A percentile compares a stretch with the other conserved stretches of the same genome.
phyloP scores from a whole-genome alignment of 2,888 invertebrate genomes.

The Strigamia maritima region DNA sequence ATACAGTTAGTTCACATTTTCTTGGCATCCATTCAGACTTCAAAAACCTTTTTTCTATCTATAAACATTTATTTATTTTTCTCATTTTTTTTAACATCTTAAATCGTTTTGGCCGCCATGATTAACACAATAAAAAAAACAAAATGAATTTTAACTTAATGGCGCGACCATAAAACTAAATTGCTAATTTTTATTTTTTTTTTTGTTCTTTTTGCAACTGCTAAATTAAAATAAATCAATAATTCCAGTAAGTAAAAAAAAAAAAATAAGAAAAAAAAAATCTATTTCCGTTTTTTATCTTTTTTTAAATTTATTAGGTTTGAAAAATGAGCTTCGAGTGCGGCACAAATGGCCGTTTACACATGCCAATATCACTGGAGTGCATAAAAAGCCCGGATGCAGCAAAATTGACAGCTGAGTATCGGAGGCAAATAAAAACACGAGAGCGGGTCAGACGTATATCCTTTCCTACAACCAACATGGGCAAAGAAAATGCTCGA shows the following conservation, averaged over 20 bases:
- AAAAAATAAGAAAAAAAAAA: too few relatives aligned
- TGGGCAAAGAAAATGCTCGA: background rate
- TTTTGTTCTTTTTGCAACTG: too few relatives aligned
- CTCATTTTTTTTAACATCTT: background rate
- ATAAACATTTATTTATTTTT: too few relatives aligned
- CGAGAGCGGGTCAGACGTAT: background rate
- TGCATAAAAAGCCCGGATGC: background rate
- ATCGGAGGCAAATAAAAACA: conserved; percentile 8
- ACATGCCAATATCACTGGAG: background rate
- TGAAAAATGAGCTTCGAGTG: background rate
- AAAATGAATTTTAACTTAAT: background rate
- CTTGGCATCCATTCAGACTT: background rate
- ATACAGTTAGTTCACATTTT: background rate
- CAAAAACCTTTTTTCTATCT: background rate
- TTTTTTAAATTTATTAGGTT: background rate
- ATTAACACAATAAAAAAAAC: background rate
- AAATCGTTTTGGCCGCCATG: background rate
- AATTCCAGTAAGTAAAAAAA: too few relatives aligned
- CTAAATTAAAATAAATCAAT: too few relatives aligned
- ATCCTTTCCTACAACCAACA: background rate
- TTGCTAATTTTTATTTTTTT: background rate
- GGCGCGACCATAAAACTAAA: background rate
- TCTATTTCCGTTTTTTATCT: background rate
- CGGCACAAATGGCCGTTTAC: background rate
- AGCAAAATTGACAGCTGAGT: background rate